phyloP scores from a whole-genome alignment of 2,113 vertebrate genomes.

The Hemiscyllium ocellatum region DNA sequence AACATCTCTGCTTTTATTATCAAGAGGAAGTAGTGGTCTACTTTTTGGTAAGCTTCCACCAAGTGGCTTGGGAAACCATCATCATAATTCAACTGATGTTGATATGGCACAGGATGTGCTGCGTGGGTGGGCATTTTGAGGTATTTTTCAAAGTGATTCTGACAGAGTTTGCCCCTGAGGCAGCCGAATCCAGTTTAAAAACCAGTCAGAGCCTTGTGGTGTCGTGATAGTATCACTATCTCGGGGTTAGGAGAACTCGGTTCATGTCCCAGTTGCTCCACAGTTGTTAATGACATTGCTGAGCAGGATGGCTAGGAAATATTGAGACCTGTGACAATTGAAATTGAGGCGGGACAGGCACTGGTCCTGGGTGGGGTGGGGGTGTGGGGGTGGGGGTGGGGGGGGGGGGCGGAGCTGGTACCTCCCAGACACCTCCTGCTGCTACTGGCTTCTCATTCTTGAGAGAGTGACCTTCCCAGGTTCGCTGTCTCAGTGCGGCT shows the following conservation, averaged over 20 bases:
- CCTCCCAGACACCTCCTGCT: neutral
- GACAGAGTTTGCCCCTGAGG: neutral
- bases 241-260: too few species aligned
- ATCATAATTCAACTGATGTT: neutral
- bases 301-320: too few species aligned
- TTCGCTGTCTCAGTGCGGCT: neutral
- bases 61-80: too few species aligned
- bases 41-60: too few species aligned
- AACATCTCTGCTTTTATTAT: too few species aligned
- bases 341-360: neutral
- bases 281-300: too few species aligned
- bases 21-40: too few species aligned
- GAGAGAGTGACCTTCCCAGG: neutral
- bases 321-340: neutral
- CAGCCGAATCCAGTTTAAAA: neutral
- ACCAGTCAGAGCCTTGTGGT: too few species aligned
- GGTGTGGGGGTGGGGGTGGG: too few species aligned
- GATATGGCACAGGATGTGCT: neutral
- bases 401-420: neutral
- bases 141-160: neutral
- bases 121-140: neutral
- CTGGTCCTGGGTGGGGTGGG: too few species aligned
- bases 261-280: too few species aligned
- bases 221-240: too few species aligned
- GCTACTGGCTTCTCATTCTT: neutral